phyloP scores from a whole-genome alignment of 2,797 vertebrate genomes.

The Spizella passerina region DNA sequence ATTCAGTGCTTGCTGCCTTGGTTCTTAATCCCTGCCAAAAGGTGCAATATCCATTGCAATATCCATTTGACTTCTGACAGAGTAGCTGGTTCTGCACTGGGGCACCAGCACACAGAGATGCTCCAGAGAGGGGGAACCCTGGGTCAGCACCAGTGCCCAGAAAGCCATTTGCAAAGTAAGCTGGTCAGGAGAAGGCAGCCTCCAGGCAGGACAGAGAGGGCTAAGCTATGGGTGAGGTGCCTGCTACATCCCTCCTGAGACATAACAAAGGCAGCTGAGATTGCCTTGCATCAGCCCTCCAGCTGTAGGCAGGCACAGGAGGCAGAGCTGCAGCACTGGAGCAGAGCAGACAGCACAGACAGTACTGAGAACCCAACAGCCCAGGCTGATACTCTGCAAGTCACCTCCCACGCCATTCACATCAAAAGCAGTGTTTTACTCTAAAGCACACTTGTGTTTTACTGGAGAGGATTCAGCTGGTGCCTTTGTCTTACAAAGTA shows the following conservation, averaged over 20 bases:
- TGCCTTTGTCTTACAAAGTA: background rate
- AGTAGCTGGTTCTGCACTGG: background rate
- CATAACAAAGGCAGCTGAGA: background rate
- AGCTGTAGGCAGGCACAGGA: background rate
- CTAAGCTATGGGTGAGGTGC: background rate
- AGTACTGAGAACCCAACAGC: background rate
- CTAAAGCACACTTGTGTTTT: background rate
- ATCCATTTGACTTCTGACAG: background rate
- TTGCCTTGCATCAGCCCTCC: background rate
- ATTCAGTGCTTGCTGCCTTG: background rate
- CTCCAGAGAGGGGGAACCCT: background rate
- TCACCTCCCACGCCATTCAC: background rate
- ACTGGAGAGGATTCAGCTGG: background rate
- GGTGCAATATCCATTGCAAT: no score
- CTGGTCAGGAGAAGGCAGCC: background rate
- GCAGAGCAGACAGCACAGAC: background rate
- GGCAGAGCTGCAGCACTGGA: background rate
- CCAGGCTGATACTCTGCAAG: background rate
- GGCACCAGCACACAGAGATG: background rate
- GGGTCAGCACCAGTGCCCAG: rapidly evolving
- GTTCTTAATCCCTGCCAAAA: background rate
- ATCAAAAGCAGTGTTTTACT: background rate
- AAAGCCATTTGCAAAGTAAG: rapidly evolving
- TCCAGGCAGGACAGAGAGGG: background rate
- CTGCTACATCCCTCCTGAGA: background rate